Evolutionary conservation across 2,113 vertebrate genomes (phyloP).

Genomic region (Brachypteracias leptosomus): DNA sequence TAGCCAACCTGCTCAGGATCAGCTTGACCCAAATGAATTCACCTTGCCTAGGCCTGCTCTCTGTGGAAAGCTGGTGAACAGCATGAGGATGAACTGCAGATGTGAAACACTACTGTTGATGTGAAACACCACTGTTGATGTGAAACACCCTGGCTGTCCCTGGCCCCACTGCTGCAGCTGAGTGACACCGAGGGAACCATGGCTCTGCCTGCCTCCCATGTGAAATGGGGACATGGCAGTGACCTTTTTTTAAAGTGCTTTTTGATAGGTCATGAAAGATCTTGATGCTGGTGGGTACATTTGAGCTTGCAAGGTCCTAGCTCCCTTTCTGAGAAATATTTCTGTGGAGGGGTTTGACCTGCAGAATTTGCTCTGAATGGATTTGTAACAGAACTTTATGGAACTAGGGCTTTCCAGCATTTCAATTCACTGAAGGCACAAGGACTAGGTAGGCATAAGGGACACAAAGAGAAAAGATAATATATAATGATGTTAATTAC

Average conservation of each 20-base stretch:
- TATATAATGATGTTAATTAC: background rate
- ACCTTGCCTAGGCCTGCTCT: background rate
- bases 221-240: background rate
- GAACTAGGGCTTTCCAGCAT: background rate
- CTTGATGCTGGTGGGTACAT: background rate
- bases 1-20: background rate
- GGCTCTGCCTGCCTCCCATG: background rate
- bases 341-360: background rate
- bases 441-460: background rate
- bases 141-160: background rate
- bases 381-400: background rate
- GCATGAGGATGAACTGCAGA: background rate
- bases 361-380: background rate
- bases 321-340: background rate
- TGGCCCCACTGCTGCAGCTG: background rate
- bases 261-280: accelerated
- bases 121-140: background rate
- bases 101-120: background rate
- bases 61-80: accelerated
- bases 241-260: background rate
- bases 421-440: background rate
- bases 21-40: background rate
- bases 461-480: background rate
- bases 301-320: background rate
- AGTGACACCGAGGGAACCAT: background rate